Base-by-base conservation (phyloP, 2,797 vertebrate species). In the Heteromormyrus szaboi region DNA sequence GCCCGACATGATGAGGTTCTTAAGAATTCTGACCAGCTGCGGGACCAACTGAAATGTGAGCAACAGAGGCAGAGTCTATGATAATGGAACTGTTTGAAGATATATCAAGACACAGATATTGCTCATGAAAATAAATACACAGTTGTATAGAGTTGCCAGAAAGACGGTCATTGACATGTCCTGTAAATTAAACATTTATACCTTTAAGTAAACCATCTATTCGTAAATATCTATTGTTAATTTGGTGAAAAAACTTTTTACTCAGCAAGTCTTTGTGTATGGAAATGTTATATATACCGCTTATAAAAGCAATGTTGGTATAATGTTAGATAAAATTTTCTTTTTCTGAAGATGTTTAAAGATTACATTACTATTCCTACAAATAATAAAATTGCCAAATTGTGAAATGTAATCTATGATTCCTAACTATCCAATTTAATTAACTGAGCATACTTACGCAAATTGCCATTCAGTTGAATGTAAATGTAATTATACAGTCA, bases 1-100 rank as follows among this genome's bases (percentile, higher is more conserved):
- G 91, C 99, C 99, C 92, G 99, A 99, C 99, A 99, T 99, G 94
- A 99, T 99, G 92, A 99, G 97, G 94, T 99, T 99, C 97, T 99
- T 99, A 94, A 99, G 95, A 95, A 99, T 99, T 96, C 98, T 97
- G 95, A 99, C 98, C 96, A 99, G 96, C 88, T 99, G 98, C 92
- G 98, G 98, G 93, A 99, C 99, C 92, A 99, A 96, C 98, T 99
- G 96, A 2, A 94, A 93, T 22, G 93, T 93, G 33, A 92, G 68
- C 85, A 91, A 92, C 56, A 93, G 92, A 81, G 19, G 19, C 68
- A 72, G 2, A 46, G 76, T n/a, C 89, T 92, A 19, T 37, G 48
- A 76, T 12, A 19, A 65, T 29, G 51, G 48, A 37, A 25, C 11
- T 56, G 17, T 37, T 72, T 33, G 65, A 62, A 22, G 22, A 62